Base-by-base conservation (phyloP, 2,888 invertebrate genomes). In the Phytoseiulus persimilis region DNA sequence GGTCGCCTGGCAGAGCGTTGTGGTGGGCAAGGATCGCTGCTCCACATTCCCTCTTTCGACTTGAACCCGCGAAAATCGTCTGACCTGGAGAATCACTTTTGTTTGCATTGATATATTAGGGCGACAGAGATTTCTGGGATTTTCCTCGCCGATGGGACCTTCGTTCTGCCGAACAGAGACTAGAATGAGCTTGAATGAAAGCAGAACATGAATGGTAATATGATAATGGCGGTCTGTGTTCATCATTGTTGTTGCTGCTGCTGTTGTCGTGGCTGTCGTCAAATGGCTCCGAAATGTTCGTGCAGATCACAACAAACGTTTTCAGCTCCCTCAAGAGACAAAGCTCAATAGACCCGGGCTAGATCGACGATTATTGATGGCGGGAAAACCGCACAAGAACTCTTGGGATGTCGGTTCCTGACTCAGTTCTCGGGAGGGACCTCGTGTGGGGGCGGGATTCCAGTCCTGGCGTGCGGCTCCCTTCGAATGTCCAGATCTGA, bases 101-200 rank as follows among this genome's bases (percentile, higher is more conserved):
- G 65, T 65, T 65, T 65, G 65, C 65, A 65, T 65, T 65, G 65
- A 65, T 65, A 65, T 65, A 65, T 65, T 65, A 65, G 65, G 65
- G 65, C 65, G 65, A 65, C 23, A 65, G 11, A 65, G 65, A 23
- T 65, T 65, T 65, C 65, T 65, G 65, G 65, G 46, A 14, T 6
- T 14, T 14, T 46, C 46, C 9, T 46, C 46, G 46, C 46, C 9
- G 9, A 14, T 6, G 46, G 65, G 28, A 23, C 65, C 65, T 65
- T 65, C 65, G 65, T 65, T 65, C 65, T 39, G 39, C 5, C 39
- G 39, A 3, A 9, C 39, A 39, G 65, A 65, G 65, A 65, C 5
- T 6, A 65, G 65, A 65, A 65, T 65, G 18, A 39, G 18, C 65
- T 65, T 65, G 65, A 65, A 65, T 65, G 65, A 65, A 65, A 65